Evolutionary conservation across 2,888 invertebrate genomes (phyloP).

Genomic region (Acutogordius australiensis): DNA sequence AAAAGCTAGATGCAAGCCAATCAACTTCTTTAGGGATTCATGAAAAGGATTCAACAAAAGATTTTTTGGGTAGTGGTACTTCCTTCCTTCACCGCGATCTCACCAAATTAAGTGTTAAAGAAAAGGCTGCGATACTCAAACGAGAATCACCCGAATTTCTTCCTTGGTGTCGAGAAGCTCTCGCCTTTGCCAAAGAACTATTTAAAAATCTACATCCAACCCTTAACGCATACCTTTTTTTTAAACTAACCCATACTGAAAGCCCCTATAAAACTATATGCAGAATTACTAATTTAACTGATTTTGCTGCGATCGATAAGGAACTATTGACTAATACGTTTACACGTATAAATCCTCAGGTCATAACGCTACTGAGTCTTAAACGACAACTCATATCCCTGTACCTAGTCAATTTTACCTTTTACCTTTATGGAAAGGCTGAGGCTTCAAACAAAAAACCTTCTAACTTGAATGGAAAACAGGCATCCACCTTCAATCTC

Average conservation of each 20-base stretch:
- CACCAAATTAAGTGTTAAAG: neutral
- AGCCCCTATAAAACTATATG: neutral
- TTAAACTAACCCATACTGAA: neutral
- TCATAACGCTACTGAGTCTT: neutral
- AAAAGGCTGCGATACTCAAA: slow-evolving; percentile 6
- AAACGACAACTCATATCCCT: neutral
- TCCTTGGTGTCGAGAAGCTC: neutral
- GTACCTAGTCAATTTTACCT: slow-evolving; percentile 6
- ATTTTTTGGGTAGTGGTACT: too few relatives aligned
- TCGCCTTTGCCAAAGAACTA: neutral
- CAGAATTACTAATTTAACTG: too few relatives aligned
- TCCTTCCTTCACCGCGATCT: neutral
- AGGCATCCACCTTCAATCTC: neutral
- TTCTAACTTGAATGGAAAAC: neutral
- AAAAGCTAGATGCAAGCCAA: too few relatives aligned
- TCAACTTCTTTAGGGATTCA: too few relatives aligned
- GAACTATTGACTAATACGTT: neutral
- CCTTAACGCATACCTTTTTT: neutral
- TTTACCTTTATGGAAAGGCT: neutral
- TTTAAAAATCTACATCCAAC: neutral
- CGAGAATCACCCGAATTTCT: slow-evolving; percentile 12
- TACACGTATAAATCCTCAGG: neutral
- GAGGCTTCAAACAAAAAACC: neutral
- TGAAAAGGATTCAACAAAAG: too few relatives aligned
- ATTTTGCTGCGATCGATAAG: neutral